Base-by-base conservation (phyloP, 2,888 invertebrate genomes). In the Standfussiana lucernea region DNA sequence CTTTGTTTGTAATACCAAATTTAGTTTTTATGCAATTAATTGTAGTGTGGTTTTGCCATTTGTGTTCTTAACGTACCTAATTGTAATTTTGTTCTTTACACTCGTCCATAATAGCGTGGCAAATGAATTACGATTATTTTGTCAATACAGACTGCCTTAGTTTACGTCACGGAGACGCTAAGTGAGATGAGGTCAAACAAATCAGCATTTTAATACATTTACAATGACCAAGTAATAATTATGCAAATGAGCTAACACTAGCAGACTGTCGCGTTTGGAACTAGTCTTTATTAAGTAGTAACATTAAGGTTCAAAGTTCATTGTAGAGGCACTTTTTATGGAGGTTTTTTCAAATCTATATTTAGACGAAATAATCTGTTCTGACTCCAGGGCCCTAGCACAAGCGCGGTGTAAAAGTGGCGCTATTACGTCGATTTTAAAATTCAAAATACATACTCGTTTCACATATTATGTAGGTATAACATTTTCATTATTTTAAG, bases 161-260 rank as follows among this genome's bases (percentile, higher is more conserved):
- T 10, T 85, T 24, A 86, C 86, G 85, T 77, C 75, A 84, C 65
- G 18, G 18, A 53, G 40, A 65, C 64, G 70, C 66, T 62, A 67
- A 53, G 68, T 70, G 70, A 76, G 80, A 83, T 80, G 66, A 72
- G 78, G 74, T 78, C 77, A 72, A 77, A 67, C 66, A 35, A 69
- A 59, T 70, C 59, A 21, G 35, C 56, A 71, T 82, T 82, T 62
- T 83, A 82, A 61, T 59, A 72, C 37, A 67, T 79, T 62, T 59
- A 68, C 24, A 24, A 65, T 62, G 37, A 59, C 53, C 59, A 66
- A 81, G 45, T 68, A 28, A 67, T 73, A 40, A 80, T 73, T 75
- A 53, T 78, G 68, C 50, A 81, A 86, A 77, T 80, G 35, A 82
- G 28, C 45, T 24, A 67, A 50, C 32, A 56, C 50, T 47, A 68